A percentile compares a stretch with the other conserved stretches of the same genome.
Evolutionary conservation across 2,113 vertebrate genomes (phyloP).

Genomic region (Lagopus muta): DNA sequence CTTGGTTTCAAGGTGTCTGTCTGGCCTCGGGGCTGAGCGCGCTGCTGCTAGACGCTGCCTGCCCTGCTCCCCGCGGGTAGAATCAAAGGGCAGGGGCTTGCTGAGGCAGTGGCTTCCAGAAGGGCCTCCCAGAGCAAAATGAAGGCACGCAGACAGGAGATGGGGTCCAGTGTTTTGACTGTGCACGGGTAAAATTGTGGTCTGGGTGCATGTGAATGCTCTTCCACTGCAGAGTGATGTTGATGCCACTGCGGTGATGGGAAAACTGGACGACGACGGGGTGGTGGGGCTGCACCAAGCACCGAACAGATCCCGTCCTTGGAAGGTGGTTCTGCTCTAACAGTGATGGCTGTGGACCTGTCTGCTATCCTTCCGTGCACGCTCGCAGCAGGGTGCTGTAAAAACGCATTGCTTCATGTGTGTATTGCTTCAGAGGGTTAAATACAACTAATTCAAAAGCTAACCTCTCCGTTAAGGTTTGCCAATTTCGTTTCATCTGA

Average conservation of each 20-base stretch:
- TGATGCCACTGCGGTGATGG: neutral
- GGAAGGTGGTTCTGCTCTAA: neutral
- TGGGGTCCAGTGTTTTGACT: rapidly evolving
- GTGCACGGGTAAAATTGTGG: neutral
- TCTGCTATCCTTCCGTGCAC: rapidly evolving
- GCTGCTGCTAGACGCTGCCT: neutral
- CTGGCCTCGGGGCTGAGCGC: rapidly evolving
- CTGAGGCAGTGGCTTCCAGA: neutral
- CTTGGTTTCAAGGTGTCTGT: neutral
- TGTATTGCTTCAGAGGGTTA: neutral
- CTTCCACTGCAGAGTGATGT: neutral
- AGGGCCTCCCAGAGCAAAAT: neutral
- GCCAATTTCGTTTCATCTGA: neutral
- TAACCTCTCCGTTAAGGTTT: slow-evolving; percentile 7
- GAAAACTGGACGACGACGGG: neutral
- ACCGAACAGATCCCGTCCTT: neutral
- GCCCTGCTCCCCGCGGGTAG: neutral
- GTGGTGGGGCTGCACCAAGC: neutral
- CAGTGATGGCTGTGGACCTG: neutral
- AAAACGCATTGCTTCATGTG: neutral
- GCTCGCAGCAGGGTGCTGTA: slow-evolving; percentile 35
- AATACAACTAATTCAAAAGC: neutral
- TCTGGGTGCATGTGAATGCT: neutral
- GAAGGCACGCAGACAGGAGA: neutral
- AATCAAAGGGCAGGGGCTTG: neutral